phyloP scores from a whole-genome alignment of 2,888 invertebrate genomes.

The Oxystoma pomonae region DNA sequence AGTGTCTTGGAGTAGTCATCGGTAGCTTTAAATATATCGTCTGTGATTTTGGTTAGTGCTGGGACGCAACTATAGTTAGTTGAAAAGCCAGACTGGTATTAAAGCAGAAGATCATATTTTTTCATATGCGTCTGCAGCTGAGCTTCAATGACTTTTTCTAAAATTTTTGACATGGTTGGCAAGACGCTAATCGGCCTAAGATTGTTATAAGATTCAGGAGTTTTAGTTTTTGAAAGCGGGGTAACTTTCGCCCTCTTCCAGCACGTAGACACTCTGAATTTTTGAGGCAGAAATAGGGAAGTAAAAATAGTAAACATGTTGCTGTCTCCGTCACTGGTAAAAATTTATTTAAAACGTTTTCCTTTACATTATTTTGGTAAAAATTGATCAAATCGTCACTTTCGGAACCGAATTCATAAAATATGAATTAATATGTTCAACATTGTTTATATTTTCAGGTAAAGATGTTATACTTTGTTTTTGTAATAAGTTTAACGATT shows the following conservation, averaged over 20 bases:
- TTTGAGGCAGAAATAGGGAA: conserved; percentile 15
- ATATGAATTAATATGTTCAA: neutral
- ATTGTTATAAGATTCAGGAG: neutral
- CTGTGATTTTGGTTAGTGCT: neutral
- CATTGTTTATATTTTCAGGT: neutral
- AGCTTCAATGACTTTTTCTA: conserved; percentile 1
- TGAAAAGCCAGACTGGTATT: neutral
- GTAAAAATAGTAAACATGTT: conserved; percentile 13
- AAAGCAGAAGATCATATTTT: neutral
- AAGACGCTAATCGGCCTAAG: conserved; percentile 1
- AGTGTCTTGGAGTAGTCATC: neutral
- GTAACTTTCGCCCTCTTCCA: conserved; percentile 6
- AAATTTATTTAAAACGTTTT: neutral
- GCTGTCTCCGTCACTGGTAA: conserved; percentile 1
- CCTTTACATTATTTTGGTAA: neutral
- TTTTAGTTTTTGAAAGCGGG: conserved; percentile 6
- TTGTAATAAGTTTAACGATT: neutral
- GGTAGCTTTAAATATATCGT: neutral
- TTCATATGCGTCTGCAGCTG: neutral
- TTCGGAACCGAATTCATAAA: neutral
- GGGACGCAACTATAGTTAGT: neutral
- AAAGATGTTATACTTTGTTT: neutral
- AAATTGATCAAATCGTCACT: neutral
- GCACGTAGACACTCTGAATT: conserved; percentile 6
- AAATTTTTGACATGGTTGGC: neutral